Evolutionary conservation across 1,140 invertebrate species (phyloP).

Genomic region (Episyrphus balteatus): DNA sequence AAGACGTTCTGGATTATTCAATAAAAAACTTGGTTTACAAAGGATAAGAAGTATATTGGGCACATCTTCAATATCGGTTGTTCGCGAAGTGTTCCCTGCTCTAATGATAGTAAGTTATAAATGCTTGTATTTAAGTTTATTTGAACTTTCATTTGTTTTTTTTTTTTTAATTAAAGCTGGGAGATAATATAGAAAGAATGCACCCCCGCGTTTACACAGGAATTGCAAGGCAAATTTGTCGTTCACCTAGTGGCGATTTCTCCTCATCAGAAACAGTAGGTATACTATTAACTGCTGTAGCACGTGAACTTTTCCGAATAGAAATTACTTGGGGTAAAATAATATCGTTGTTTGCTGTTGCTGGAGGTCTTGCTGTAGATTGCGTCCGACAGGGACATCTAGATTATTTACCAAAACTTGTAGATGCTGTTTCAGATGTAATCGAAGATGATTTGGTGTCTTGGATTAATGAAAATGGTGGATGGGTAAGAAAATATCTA

Average conservation of each 20-base stretch:
- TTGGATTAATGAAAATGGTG: slow-evolving; percentile 60
- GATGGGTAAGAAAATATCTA: slow-evolving; percentile 46
- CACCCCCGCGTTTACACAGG: slow-evolving; percentile 51
- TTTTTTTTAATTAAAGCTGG: slow-evolving; percentile 33
- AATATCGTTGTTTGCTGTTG: slow-evolving; percentile 53
- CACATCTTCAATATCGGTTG: slow-evolving; percentile 37
- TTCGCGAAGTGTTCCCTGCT: slow-evolving; percentile 49
- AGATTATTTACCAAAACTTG: slow-evolving; percentile 50
- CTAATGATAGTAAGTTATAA: slow-evolving; percentile 26
- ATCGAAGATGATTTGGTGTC: slow-evolving; percentile 53
- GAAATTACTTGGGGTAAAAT: slow-evolving; percentile 59
- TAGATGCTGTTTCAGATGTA: slow-evolving; percentile 47
- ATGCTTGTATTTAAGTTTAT: not conserved
- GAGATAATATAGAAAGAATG: slow-evolving; percentile 52
- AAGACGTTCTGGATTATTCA: slow-evolving; percentile 52
- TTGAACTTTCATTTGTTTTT: not conserved
- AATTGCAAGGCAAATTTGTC: slow-evolving; percentile 45
- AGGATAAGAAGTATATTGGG: slow-evolving; percentile 49
- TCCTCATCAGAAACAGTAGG: slow-evolving; percentile 42
- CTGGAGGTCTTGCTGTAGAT: slow-evolving; percentile 57
- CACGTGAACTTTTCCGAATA: slow-evolving; percentile 44
- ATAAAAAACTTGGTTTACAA: slow-evolving; percentile 57
- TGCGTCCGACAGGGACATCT: slow-evolving; percentile 53
- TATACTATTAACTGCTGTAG: slow-evolving; percentile 45
- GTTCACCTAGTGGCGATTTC: slow-evolving; percentile 38